Evolutionary conservation across 2,113 vertebrate species (phyloP), one percentile per base, ranked within the genome.

Genomic region (Tursiops truncatus): DNA sequence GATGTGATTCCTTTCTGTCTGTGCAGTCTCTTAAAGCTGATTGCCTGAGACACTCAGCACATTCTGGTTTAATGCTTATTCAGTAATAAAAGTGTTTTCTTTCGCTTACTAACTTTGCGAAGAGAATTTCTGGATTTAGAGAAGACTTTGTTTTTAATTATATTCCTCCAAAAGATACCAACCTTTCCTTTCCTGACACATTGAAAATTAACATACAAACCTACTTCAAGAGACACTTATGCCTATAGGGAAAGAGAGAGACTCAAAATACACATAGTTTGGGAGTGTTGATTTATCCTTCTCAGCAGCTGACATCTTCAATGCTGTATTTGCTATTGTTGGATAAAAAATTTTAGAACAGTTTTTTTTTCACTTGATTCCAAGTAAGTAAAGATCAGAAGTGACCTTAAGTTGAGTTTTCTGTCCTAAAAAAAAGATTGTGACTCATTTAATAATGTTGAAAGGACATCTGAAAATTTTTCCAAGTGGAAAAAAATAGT

Each of bases 151-250:
- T 50, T 73, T 94, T 79, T 28, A 60, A 80, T 85, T 70, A 7
- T 74, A 31, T 92, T 79, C 85, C 88, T 90, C 25, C 41, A 79
- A 21, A 41, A 94, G 10, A 23, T 79, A 68, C 44, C 70, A 84
- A 21, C 8, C 11, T 77, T 60, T 95, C 18, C 81, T 91, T 85
- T 84, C 60, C 63, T 82, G 62, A 47, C 26, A 94, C 8, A 21
- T 4, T 60, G 62, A 96, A 96, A 97, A 96, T 53, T 77, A 95
- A 44, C n/a, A 56, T 53, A 65, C 50, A 92, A 60, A 73, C 15
- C 67, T 23, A 74, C 11, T 70, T 76, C 5, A n/a, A 58, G 50
- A 58, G 31, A 58, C 26, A 65, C 28, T 26, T 77, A 85, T n/a
- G 13, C 18, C 63, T 81, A n/a, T 7, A 44, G 41, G 26, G 5